Base-by-base conservation (phyloP, 1,140 invertebrate genomes). In the Drepana arcuata region DNA sequence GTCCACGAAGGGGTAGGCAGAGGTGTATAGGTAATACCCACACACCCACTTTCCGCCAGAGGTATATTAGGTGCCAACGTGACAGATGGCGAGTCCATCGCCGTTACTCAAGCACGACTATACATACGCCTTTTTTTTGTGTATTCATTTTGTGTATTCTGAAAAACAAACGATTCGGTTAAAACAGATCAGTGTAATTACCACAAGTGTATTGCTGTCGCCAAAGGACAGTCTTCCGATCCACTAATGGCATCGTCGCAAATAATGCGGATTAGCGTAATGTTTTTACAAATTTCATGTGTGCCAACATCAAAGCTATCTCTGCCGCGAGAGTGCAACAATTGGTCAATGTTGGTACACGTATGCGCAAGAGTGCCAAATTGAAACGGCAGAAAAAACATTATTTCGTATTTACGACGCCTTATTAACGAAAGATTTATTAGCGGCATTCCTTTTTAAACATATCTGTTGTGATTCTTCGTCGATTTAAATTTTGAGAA, bases 371-470 rank as follows among this genome's bases (percentile, higher is more conserved):
- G 39, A 13, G 37, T 55, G 67, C 54, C 66, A 70, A 72, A 66
- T 53, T 59, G 32, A 50, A 60, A 52, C 28, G 32, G 33, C 6
- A 38, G 32, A 45, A 54, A 55, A 41, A 49, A 50, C 49, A 66
- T 59, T 60, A 57, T 71, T 71, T n/a, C n/a, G n/a, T n/a, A n/a
- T 71, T 59, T 64, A 42, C 49, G 52, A 69, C 50, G 41, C 51
- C 63, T 64, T 72, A 71, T 74, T 74, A 65, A 54, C 29, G 50
- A 47, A 23, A 65, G 66, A 72, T 75, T 70, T 70, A 72, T 55
- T 32, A 47, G 38, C 52, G 50, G 48, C 52, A 23, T 45, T 38
- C 13, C 35, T 40, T 41, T 40, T 45, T 26, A 34, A 47, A 48
- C 13, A 41, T 34, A 25, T 48, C 31, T 44, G 31, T 48, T 42